Conservation (phyloP, 2,113 vertebrate genomes). For the Seriola aureovittata region DNA sequence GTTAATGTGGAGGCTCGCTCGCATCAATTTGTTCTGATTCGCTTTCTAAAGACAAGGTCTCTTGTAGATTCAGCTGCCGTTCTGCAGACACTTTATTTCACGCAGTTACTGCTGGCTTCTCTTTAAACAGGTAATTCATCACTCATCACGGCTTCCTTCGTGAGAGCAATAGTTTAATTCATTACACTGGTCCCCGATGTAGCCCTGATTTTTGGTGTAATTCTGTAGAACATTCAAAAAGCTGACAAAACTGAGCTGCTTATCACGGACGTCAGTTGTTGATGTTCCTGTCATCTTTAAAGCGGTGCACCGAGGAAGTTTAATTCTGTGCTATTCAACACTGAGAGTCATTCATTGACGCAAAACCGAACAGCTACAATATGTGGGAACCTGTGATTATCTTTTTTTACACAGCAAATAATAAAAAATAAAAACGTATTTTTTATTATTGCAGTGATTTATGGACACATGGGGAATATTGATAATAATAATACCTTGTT, state of each 20-base stretch:
- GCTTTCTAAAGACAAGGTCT: slow-evolving; percentile 32
- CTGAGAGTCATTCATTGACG: too few species aligned
- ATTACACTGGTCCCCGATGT: slow-evolving; percentile 21
- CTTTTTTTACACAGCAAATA: background rate
- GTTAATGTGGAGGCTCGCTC: slow-evolving; percentile 31
- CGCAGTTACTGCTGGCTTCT: background rate
- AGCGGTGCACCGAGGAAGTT: background rate
- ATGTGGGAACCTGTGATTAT: background rate
- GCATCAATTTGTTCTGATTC: slow-evolving; percentile 22
- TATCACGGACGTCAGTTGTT: background rate
- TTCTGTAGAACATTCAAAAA: slow-evolving; percentile 10
- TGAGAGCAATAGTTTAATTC: slow-evolving; percentile 33
- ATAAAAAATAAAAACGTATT: background rate
- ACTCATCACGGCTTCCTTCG: slow-evolving; percentile 33
- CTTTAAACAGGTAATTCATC: slow-evolving; percentile 45
- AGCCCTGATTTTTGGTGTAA: background rate
- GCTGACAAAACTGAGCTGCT: background rate
- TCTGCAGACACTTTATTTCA: slow-evolving; percentile 14
- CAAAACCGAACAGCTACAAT: background rate
- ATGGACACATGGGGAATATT: background rate
- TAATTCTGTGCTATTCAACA: background rate
- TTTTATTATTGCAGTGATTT: background rate
- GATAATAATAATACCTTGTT: background rate
- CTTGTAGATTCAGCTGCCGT: slow-evolving; percentile 27
- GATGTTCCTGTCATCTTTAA: background rate